Percentiles rank a stretch among this genome's conserved stretches.
Conservation (phyloP, 2,888 invertebrate species). For the Leucophenga montana region DNA sequence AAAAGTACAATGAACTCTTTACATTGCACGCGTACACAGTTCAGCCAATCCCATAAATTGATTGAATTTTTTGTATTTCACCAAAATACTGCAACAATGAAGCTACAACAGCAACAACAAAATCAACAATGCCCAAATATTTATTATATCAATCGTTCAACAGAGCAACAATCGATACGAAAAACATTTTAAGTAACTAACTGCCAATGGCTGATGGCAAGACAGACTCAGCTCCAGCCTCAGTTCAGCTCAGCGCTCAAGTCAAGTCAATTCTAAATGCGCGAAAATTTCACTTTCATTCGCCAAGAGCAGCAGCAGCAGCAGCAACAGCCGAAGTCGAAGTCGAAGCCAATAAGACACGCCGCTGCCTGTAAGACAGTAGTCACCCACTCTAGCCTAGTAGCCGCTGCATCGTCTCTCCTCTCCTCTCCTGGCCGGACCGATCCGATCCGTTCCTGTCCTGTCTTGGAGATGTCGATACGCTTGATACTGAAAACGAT, state of each 20-base stretch:
- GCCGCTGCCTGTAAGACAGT: too few relatives aligned
- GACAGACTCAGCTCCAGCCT: background rate
- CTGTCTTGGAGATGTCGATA: background rate
- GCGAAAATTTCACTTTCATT: constrained; percentile 54
- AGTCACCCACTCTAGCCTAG: too few relatives aligned
- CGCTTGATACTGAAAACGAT: constrained; percentile 1
- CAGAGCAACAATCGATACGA: constrained; percentile 4
- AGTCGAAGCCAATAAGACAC: too few relatives aligned
- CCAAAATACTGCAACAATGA: constrained; percentile 17
- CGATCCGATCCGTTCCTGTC: too few relatives aligned
- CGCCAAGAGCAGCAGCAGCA: constrained; percentile 28
- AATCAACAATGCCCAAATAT: constrained; percentile 14
- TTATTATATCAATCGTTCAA: constrained; percentile 29
- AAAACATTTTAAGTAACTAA: constrained; percentile 9
- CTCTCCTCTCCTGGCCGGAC: background rate
- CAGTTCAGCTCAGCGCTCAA: background rate
- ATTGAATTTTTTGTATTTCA: constrained; percentile 47
- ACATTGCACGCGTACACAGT: constrained; percentile 1
- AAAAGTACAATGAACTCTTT: constrained; percentile 19
- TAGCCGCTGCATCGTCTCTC: too few relatives aligned
- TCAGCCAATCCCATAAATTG: constrained; percentile 56
- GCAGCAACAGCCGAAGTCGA: background rate
- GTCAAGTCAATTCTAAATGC: constrained; percentile 31
- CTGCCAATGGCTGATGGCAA: background rate
- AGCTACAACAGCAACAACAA: constrained; percentile 3